A percentile compares a stretch with the other conserved stretches of the same genome.
These are phyloP conservation scores for Parazoanthus atlanticus DNA, from an alignment of 92 coral and sea anemone genomes.

Conservation along the genomic window DNA sequence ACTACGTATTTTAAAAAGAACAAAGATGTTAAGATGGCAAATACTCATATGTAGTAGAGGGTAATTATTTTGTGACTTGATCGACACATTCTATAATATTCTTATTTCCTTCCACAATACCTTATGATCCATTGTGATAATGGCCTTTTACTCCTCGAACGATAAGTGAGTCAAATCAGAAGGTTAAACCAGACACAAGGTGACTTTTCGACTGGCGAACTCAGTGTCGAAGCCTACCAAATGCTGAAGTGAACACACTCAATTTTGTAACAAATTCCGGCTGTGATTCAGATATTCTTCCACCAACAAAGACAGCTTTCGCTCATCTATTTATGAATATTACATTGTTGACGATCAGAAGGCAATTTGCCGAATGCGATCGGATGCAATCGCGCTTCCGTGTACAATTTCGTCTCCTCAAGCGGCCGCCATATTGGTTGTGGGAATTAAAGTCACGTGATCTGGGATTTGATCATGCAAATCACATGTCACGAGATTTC, in stretches of 20 bases:
- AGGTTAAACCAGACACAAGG: neutral
- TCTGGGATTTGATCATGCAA: too few species aligned
- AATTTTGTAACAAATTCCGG: neutral
- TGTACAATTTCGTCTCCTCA: neutral
- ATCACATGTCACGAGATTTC: too few species aligned
- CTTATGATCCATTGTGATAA: constrained; percentile 25
- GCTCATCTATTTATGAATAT: neutral
- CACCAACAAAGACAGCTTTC: neutral
- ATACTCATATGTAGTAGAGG: neutral
- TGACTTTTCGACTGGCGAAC: neutral
- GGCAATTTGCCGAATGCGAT: neutral
- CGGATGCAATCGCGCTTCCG: neutral
- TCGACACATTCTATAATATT: neutral
- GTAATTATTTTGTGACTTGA: neutral
- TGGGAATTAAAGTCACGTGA: constrained; percentile 7
- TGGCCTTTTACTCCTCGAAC: neutral
- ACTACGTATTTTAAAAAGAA: too few species aligned
- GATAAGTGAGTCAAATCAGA: neutral
- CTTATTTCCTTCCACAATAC: constrained; percentile 1
- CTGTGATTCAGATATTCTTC: neutral
- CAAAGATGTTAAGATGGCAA: neutral
- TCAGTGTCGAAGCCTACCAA: neutral
- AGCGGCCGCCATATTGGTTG: constrained; percentile 17
- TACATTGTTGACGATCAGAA: constrained; percentile 4
- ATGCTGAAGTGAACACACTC: neutral